Conservation (phyloP, 2,113 vertebrate species). For the Grallaria varia region DNA sequence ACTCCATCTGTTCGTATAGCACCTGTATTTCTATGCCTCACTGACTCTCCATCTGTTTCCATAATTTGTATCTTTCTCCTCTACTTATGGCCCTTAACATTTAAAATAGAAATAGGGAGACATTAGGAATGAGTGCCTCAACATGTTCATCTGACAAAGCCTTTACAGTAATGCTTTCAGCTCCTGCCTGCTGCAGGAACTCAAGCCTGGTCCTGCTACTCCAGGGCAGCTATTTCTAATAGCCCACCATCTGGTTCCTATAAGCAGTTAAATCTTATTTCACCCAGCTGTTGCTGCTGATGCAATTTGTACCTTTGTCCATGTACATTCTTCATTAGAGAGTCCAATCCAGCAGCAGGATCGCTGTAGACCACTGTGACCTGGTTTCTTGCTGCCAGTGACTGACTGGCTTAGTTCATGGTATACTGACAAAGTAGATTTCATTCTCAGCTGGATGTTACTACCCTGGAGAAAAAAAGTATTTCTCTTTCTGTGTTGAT, state of each 20-base stretch:
- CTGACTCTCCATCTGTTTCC: slow-evolving; percentile 59
- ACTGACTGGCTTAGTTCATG: not conserved
- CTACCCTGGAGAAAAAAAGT: not conserved
- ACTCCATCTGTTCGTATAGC: slow-evolving; percentile 45
- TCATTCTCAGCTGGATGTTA: not conserved
- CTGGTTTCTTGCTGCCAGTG: not conserved
- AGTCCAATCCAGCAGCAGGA: not conserved
- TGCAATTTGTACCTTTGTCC: slow-evolving; percentile 26
- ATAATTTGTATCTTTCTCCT: slow-evolving; percentile 31
- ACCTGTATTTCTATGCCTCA: slow-evolving; percentile 54
- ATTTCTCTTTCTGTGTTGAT: not conserved
- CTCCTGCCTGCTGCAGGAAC: not conserved
- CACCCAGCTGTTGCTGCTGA: slow-evolving; percentile 41
- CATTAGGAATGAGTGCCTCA: slow-evolving; percentile 14
- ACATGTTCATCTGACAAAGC: slow-evolving; percentile 14
- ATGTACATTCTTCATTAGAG: not conserved
- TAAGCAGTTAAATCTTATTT: slow-evolving; percentile 47
- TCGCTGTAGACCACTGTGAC: not conserved
- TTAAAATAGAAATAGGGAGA: slow-evolving; percentile 1
- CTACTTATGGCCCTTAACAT: slow-evolving; percentile 15
- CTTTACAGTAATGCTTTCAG: slow-evolving; percentile 1
- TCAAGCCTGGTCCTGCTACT: not conserved
- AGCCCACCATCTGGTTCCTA: slow-evolving; percentile 38
- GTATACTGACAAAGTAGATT: not conserved
- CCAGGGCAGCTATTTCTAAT: slow-evolving; percentile 32